A percentile compares a stretch with the other conserved stretches of the same genome.
Conservation (phyloP, 2,113 vertebrate genomes). For the Indicator indicator region DNA sequence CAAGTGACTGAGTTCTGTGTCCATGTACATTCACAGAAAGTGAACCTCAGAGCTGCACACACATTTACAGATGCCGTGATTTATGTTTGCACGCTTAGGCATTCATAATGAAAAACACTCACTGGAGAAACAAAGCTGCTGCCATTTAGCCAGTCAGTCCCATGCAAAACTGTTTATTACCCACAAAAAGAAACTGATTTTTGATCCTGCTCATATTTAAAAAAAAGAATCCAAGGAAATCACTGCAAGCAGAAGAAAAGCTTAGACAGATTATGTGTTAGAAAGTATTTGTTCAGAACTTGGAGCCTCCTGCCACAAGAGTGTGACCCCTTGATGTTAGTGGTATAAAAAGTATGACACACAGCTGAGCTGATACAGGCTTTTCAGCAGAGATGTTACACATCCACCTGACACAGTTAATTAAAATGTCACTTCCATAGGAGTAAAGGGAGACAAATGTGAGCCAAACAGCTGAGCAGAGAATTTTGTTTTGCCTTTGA, state of each 20-base stretch:
- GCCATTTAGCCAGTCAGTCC: constrained; percentile 12
- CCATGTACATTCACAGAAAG: constrained; percentile 55
- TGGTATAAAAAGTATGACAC: constrained; percentile 30
- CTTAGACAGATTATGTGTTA: not conserved
- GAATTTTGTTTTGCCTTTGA: constrained; percentile 69
- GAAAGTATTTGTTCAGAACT: constrained; percentile 29
- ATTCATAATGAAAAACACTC: constrained; percentile 52
- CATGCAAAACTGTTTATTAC: constrained; percentile 37
- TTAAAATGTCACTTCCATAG: constrained; percentile 69
- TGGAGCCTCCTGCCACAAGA: constrained; percentile 4
- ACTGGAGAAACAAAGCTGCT: constrained; percentile 2
- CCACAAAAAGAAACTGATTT: constrained; percentile 25
- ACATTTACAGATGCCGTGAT: not conserved
- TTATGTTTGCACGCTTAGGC: constrained; percentile 51
- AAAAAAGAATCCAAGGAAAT: not conserved
- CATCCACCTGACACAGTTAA: constrained; percentile 69
- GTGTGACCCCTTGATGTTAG: not conserved
- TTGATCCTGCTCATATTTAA: not conserved
- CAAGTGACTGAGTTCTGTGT: constrained; percentile 35
- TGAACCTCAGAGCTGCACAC: constrained; percentile 35
- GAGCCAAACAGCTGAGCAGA: constrained; percentile 72
- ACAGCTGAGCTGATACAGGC: constrained; percentile 59
- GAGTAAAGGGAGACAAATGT: constrained; percentile 68
- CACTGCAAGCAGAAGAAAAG: not conserved
- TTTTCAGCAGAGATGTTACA: constrained; percentile 61